Evolutionary conservation across 2,888 invertebrate species (phyloP), one percentile per base, ranked within the genome.

Genomic region (Abrostola triplasia): DNA sequence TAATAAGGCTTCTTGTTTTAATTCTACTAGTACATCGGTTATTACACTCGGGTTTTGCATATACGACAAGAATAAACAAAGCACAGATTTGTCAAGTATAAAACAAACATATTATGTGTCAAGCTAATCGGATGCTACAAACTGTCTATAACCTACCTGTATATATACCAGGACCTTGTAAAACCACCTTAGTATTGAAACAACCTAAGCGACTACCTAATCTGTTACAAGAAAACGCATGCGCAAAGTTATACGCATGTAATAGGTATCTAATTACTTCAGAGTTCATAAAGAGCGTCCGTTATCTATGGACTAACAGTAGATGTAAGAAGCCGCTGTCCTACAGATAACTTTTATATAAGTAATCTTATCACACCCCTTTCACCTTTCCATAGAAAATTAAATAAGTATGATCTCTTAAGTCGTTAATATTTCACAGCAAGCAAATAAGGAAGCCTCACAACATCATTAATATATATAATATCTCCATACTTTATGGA

Each of bases 231-330:
- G 24, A 2, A 4, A 24, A 24, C 24, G 24, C 24, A 24, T 24
- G 24, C 1, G 24, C 24, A 24, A 24, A 24, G 24, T 24, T 24
- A 24, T 24, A 24, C 24, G 24, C 24, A 4, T 24, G 24, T 24
- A 24, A 24, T 24, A 24, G 24, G 24, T 24, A 24, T 24, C 24
- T 24, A 24, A 24, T 24, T 24, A 24, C 24, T 24, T 24, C 24
- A 24, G 24, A 24, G 56, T 70, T 64, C 71, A 71, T 64, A 54
- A 70, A 70, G 71, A 41, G 64, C 42, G 7, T 40, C 63, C 51
- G 59, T 59, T 74, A 70, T 75, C 65, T 75, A 48, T 54, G 64
- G 42, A 70, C 60, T 70, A 58, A 58, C 59, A 60, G 57, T 36
- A 50, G 48, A 38, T 10, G 37, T 48, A 41, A 66, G 56, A 51